Percentiles rank a stretch among this genome's conserved stretches.
These are phyloP conservation scores for Apteryx mantelli DNA, from an alignment of 2,113 vertebrate genomes.

Conservation along the genomic window DNA sequence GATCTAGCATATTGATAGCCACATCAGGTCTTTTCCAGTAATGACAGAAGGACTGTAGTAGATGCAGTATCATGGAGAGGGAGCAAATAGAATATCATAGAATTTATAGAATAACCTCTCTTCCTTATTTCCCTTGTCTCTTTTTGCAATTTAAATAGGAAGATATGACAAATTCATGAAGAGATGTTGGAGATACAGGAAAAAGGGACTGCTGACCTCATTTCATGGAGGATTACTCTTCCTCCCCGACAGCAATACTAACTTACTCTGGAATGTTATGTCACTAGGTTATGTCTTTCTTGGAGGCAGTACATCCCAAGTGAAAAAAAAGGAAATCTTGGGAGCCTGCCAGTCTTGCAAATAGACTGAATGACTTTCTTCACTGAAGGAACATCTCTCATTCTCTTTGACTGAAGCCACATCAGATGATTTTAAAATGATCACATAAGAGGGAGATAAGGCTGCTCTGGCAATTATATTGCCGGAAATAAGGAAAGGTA, in stretches of 20 bases:
- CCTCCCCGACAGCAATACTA: background rate
- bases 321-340: background rate
- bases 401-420: background rate
- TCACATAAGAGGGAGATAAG: background rate
- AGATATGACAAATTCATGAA: background rate
- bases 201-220: background rate
- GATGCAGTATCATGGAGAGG: background rate
- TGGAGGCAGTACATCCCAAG: background rate
- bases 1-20: background rate
- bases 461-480: background rate
- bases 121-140: background rate
- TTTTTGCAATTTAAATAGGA: background rate
- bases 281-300: background rate
- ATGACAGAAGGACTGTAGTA: background rate
- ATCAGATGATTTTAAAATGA: conserved; percentile 12
- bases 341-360: background rate
- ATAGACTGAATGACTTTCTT: background rate
- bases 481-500: background rate
- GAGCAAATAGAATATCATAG: background rate
- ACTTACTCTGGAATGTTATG: background rate
- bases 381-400: background rate
- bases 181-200: background rate
- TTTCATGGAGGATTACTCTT: background rate
- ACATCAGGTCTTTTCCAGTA: background rate
- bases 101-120: background rate